Conservation (phyloP, 2,797 vertebrate species). For the Sebastes paucispinis region DNA sequence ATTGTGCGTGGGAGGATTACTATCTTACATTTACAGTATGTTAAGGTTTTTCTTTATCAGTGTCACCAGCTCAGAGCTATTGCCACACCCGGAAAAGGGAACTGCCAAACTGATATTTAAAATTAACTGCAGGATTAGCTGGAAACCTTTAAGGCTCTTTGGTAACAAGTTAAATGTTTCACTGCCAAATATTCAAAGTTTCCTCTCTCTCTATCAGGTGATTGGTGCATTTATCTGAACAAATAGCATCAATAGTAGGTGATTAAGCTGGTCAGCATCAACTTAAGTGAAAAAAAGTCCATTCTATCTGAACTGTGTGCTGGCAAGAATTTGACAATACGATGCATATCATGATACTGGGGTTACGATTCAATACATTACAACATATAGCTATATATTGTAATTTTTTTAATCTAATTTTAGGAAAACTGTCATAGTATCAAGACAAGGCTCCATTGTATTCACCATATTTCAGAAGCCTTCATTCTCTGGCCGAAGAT, state of each 20-base stretch:
- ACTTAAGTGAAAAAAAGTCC: neutral
- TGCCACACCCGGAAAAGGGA: slow-evolving; percentile 1
- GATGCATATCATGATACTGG: no score
- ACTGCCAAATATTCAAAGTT: neutral
- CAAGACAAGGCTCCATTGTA: no score
- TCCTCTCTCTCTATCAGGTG: neutral
- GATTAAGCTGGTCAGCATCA: neutral
- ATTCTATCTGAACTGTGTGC: neutral
- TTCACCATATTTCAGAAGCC: no score
- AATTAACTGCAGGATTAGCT: neutral
- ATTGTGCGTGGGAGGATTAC: neutral
- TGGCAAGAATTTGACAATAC: no score
- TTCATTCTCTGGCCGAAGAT: no score
- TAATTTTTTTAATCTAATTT: no score
- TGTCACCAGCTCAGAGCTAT: neutral
- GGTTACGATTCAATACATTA: no score
- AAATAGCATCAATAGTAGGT: neutral
- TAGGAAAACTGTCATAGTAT: no score
- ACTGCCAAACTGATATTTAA: slow-evolving; percentile 15
- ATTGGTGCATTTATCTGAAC: neutral
- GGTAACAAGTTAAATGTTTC: slow-evolving; percentile 9
- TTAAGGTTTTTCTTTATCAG: slow-evolving; percentile 15
- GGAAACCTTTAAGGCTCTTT: neutral
- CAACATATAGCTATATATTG: no score
- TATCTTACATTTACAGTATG: neutral